A percentile compares a stretch with the other conserved stretches of the same genome.
These are phyloP conservation scores for Trichopoda pennipes DNA, from an alignment of 2,888 invertebrate species.

Conservation along the genomic window DNA sequence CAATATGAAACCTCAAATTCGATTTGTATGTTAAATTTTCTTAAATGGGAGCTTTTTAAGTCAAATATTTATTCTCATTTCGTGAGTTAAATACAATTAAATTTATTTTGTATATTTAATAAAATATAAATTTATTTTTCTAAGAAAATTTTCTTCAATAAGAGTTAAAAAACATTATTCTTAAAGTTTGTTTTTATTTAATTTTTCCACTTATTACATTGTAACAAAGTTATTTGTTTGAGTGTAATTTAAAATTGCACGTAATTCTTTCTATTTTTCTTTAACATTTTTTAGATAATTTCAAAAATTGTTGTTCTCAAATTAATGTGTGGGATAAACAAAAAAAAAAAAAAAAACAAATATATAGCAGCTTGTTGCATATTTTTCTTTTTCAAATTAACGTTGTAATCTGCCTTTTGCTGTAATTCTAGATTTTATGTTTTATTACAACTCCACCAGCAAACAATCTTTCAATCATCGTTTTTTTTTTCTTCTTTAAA, in stretches of 20 bases:
- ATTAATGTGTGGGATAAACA: slow-evolving; percentile 78
- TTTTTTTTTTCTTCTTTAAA: background rate
- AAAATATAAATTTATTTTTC: too few species aligned
- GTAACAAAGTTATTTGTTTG: slow-evolving; percentile 18
- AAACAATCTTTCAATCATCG: slow-evolving; percentile 20
- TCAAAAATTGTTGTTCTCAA: slow-evolving; percentile 80
- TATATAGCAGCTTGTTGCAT: slow-evolving; percentile 15
- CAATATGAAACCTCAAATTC: too few species aligned
- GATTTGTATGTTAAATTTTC: too few species aligned
- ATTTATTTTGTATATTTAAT: too few species aligned
- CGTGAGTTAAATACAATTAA: too few species aligned
- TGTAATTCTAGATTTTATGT: slow-evolving; percentile 52
- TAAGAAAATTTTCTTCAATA: too few species aligned
- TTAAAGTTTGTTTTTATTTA: background rate
- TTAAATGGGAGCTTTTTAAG: too few species aligned
- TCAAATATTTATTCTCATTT: too few species aligned
- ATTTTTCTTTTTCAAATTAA: slow-evolving; percentile 44
- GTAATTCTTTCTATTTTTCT: slow-evolving; percentile 52
- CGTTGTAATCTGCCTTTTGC: slow-evolving; percentile 44
- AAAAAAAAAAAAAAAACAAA: slow-evolving; percentile 5
- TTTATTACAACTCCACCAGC: slow-evolving; percentile 33
- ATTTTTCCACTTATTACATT: background rate
- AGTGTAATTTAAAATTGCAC: slow-evolving; percentile 58
- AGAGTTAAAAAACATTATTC: background rate
- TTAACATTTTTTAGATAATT: slow-evolving; percentile 75